Base-by-base conservation (phyloP, 1,140 invertebrate species). In the Piezodorus guildinii region DNA sequence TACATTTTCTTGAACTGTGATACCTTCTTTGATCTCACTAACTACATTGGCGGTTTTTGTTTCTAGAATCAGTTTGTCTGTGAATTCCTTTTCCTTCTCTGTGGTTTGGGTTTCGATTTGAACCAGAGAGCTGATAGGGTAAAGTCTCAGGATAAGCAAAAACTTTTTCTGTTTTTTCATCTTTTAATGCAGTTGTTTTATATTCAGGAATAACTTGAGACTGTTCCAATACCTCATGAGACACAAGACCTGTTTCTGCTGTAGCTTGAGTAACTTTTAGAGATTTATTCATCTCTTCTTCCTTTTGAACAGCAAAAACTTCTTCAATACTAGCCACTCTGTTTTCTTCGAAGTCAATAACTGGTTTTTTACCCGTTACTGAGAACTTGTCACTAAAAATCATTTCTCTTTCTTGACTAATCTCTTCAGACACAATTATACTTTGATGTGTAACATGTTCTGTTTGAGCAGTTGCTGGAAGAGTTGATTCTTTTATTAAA, bases 381-480 rank as follows among this genome's bases (percentile, higher is more conserved):
- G 71, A 71, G 45, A 74, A 73, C 60, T 72, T 72, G 14, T 64
- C 70, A 58, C 71, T 67, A 63, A 77, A 76, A 12, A 67, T 30
- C 54, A 70, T 68, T 69, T 79, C 78, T 61, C 68, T 72, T 68
- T 81, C 78, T 34, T 74, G 71, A 27, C 69, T 63, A 10, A 76
- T 70, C 45, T 73, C 72, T 68, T 79, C 71, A 14, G 73, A 72
- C 12, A 80, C 68, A 21, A 74, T 51, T 8, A 77, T 39, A 62
- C 74, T 72, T 69, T 60, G 71, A 71, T 45, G 63, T 69, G 27
- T 67, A 1, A n/a, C 52, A 49, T 39, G 73, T 19, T 74, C 68
- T 16, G 72, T 65, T 62, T 71, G 68, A 21, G 74, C 74, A 56
- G 68, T 63, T 25, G 60, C 69, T 62, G 62, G 52, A 44, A 59